phyloP scores from a whole-genome alignment of 1,140 invertebrate genomes.

The Polypedilum pembai region DNA sequence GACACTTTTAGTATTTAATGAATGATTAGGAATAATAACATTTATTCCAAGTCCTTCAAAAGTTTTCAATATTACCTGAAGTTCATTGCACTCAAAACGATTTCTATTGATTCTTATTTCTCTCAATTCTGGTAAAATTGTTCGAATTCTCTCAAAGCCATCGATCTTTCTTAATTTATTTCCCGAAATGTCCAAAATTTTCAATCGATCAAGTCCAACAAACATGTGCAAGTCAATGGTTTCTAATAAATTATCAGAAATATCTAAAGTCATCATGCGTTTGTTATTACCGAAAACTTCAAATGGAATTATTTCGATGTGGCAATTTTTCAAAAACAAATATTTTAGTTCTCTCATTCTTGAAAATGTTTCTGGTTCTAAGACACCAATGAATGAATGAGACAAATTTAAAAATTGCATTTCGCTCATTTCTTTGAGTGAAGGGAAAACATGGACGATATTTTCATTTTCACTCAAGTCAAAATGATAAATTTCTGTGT shows the following conservation, averaged over 20 bases:
- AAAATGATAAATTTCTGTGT: background rate
- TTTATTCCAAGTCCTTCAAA: background rate
- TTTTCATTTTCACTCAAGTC: background rate
- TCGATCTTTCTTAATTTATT: constrained; percentile 1
- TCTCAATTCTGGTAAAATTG: background rate
- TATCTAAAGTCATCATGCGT: background rate
- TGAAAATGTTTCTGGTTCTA: background rate
- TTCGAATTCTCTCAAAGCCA: background rate
- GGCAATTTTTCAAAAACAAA: background rate
- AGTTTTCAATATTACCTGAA: background rate
- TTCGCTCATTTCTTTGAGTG: background rate
- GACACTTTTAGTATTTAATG: background rate
- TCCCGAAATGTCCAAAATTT: background rate
- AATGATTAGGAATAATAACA: background rate
- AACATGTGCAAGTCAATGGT: background rate
- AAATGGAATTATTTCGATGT: background rate
- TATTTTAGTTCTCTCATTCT: background rate
- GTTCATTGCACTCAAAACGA: background rate
- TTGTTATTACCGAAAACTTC: background rate
- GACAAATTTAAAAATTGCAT: background rate
- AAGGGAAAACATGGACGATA: background rate
- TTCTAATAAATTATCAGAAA: background rate
- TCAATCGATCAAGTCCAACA: background rate
- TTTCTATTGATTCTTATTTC: background rate
- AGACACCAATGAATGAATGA: background rate